Base-by-base conservation (phyloP, 1,140 invertebrate genomes). In the Dufourea novaeangliae region DNA sequence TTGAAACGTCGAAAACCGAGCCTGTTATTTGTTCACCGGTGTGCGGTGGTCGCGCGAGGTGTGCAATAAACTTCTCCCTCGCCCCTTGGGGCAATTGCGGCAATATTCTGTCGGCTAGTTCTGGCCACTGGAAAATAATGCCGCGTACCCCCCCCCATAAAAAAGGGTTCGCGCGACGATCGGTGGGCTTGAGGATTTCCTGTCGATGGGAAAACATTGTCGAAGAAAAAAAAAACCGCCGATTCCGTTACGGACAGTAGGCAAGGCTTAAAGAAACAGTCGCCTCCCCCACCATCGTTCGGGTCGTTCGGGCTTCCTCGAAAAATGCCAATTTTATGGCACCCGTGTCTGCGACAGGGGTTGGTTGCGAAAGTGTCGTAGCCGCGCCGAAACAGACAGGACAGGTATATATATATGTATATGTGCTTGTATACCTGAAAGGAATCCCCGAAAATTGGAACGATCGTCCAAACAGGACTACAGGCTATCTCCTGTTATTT, bases 171-270 rank as follows among this genome's bases (percentile, higher is more conserved):
- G 39, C 61, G 12, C 14, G n/a, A n/a, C n/a, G n/a, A n/a, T n/a
- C n/a, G n/a, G n/a, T n/a, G n/a, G n/a, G n/a, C n/a, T n/a, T n/a
- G n/a, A 54, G 54, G 27, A 46, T 77, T 80, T 52, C n/a, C 25
- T 8, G 0, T 0, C 25, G 5, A 29, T 11, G 39, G 39, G 14
- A 5, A 50, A 37, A 34, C 57, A 72, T 71, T 72, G 80, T 71
- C 34, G 39, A 79, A 81, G 83, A 86, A 88, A 50, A 81, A 85
- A 86, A 88, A 50, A 87, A 84, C 85, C 81, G 44, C 83, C 70
- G 79, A 86, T 84, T 83, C 86, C 86, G 82, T 87, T 86, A 87
- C 34, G 82, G 76, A 88, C 81, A 84, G 73, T 86, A 87, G 86
- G 87, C 61, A 87, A 87, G 84, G 86, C 69, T 88, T 87, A 79